Base-by-base conservation (phyloP, 92 coral and sea anemone species). In the Phenganax stokvisi region DNA sequence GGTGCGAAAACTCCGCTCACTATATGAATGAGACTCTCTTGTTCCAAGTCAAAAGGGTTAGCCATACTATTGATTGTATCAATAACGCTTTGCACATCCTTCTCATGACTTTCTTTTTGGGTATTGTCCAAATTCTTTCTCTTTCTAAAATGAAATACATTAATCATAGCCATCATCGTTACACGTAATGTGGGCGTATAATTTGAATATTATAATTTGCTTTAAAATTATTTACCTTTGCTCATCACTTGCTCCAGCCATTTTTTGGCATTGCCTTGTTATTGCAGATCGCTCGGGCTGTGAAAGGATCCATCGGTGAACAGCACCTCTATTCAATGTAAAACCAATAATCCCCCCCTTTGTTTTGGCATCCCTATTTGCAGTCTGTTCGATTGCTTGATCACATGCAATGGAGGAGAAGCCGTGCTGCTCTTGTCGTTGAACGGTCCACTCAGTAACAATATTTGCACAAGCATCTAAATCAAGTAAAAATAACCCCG, bases 371-470 rank as follows among this genome's bases (percentile, higher is more conserved):
- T 73, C 61, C 54, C 60, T 73, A 54, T 73, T 73, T 12, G 28
- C 77, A 10, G 77, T 73, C 62, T 73, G 77, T 16, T 73, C 60
- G 10, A 73, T 73, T 57, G 77, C 77, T 73, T 73, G 60, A 25
- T 73, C 60, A 29, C 77, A 73, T 51, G 77, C 59, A 15, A 73
- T 73, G 60, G 61, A 53, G 27, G 77, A 73, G 62, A 73, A 73
- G 54, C 77, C 77, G 54, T 73, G 54, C 10, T 30, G 16, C 11
- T 20, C 16, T 73, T 73, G 77, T 29, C 77, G 13, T 20, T 73
- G 60, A 20, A 73, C 77, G 51, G 77, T 73, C 77, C 77, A 52
- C 16, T 52, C 58, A 5, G 30, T 10, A 17, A 37, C 44, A 31
- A 72, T 5, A 57, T 51, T 73, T 73, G 51, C 77, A 73, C 12